Conservation (phyloP, 2,888 invertebrate genomes). For the Parnassius orleans region DNA sequence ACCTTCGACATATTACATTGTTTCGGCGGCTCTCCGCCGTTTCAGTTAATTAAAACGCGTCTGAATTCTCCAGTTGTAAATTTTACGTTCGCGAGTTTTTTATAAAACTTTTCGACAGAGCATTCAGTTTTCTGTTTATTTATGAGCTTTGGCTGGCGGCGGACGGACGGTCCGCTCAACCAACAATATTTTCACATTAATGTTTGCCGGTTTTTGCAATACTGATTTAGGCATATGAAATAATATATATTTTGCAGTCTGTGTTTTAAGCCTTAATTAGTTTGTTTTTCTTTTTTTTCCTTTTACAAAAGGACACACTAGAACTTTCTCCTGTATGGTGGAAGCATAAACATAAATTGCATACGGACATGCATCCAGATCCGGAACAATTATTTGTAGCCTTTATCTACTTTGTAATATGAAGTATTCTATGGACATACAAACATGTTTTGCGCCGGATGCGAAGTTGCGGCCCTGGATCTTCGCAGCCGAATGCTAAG, state of each 20-base stretch:
- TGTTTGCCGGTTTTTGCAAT: slow-evolving; percentile 56
- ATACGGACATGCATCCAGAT: too few species aligned
- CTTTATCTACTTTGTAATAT: too few species aligned
- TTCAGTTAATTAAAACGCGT: slow-evolving; percentile 76
- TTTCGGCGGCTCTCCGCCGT: slow-evolving; percentile 41
- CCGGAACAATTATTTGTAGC: too few species aligned
- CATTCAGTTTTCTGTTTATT: slow-evolving; percentile 78
- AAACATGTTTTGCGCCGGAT: too few species aligned
- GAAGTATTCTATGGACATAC: too few species aligned
- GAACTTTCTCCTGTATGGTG: too few species aligned
- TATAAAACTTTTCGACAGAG: slow-evolving; percentile 72
- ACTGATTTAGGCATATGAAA: slow-evolving; percentile 54
- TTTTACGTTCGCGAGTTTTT: slow-evolving; percentile 68
- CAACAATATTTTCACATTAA: slow-evolving; percentile 52
- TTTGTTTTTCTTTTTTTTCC: too few species aligned
- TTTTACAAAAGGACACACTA: too few species aligned
- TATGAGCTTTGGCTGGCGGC: slow-evolving; percentile 72
- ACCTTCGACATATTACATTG: slow-evolving; percentile 37
- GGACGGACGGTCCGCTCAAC: slow-evolving; percentile 62
- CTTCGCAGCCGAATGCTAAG: too few species aligned
- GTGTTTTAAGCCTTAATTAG: not conserved
- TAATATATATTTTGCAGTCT: slow-evolving; percentile 24
- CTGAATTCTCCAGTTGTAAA: slow-evolving; percentile 71
- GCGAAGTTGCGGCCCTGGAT: too few species aligned
- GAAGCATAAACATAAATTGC: too few species aligned